These are phyloP conservation scores for Andrena fulva DNA, from an alignment of 2,888 invertebrate species.

Conservation along the genomic window DNA sequence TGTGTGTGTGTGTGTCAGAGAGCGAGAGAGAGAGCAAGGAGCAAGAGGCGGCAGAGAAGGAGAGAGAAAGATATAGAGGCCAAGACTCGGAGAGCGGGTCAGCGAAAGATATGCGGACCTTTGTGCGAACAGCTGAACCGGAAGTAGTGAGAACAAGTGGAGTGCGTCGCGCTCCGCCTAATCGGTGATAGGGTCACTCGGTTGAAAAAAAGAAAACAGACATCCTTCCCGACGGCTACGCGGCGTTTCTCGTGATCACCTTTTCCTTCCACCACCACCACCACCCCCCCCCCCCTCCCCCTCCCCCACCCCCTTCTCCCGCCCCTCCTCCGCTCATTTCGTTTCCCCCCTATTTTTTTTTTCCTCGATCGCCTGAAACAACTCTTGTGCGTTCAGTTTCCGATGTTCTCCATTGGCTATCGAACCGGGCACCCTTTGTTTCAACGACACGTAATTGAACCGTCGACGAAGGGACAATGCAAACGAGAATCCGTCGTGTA, in stretches of 20 bases:
- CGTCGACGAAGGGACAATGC: slow-evolving; percentile 20
- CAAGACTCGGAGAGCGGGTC: slow-evolving; percentile 56
- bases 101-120: slow-evolving; percentile 72
- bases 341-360: not conserved
- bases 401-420: not conserved
- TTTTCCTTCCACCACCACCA: slow-evolving; percentile 9
- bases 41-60: slow-evolving; percentile 14
- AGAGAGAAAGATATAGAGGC: slow-evolving; percentile 26
- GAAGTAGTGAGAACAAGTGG: slow-evolving; percentile 72
- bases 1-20: slow-evolving; percentile 16
- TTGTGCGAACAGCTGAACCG: slow-evolving; percentile 74
- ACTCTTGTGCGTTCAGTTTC: slow-evolving; percentile 18
- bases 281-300: not conserved
- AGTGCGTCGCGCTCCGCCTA: slow-evolving; percentile 71
- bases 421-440: not conserved
- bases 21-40: slow-evolving; percentile 10
- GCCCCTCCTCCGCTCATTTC: slow-evolving; percentile 9
- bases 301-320: not conserved
- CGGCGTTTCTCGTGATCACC: slow-evolving; percentile 41
- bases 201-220: slow-evolving; percentile 50
- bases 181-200: slow-evolving; percentile 73
- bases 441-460: slow-evolving; percentile 22
- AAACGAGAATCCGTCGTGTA: slow-evolving; percentile 33
- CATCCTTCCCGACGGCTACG: slow-evolving; percentile 47
- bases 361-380: not conserved